Evolutionary conservation across 2,797 vertebrate species (phyloP).

Genomic region (Triplophysa bombifrons): DNA sequence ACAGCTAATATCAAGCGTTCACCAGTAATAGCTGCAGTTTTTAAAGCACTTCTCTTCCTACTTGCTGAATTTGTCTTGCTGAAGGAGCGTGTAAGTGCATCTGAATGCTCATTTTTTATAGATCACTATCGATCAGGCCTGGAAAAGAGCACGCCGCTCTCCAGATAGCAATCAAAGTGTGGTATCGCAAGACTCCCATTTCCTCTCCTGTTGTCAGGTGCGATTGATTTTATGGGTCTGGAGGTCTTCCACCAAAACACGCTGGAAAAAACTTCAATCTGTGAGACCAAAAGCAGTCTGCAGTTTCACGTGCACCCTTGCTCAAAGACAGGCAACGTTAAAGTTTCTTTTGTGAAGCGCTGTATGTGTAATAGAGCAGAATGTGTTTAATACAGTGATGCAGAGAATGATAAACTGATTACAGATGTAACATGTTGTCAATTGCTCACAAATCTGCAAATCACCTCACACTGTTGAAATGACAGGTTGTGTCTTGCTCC

Average conservation of each 20-base stretch:
- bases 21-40: slow-evolving; percentile 35
- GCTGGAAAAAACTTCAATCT: slow-evolving; percentile 66
- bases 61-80: slow-evolving; percentile 45
- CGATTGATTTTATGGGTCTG: slow-evolving; percentile 80
- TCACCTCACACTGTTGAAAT: slow-evolving; percentile 22
- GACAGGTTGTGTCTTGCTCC: slow-evolving; percentile 22
- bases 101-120: slow-evolving; percentile 72
- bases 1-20: slow-evolving; percentile 1
- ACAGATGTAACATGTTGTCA: slow-evolving; percentile 40
- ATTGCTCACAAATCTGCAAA: slow-evolving; percentile 25
- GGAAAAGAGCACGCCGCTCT: slow-evolving; percentile 63
- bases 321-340: background rate
- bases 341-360: background rate
- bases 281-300: background rate
- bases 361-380: background rate
- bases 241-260: slow-evolving; percentile 59
- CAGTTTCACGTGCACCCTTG: background rate
- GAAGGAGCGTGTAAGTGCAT: slow-evolving; percentile 61
- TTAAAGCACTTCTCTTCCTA: slow-evolving; percentile 42
- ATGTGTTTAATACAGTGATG: slow-evolving; percentile 14
- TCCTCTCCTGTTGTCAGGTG: slow-evolving; percentile 71
- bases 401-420: slow-evolving; percentile 34
- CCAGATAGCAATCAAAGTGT: slow-evolving; percentile 73
- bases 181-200: slow-evolving; percentile 66
- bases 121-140: slow-evolving; percentile 77